These are phyloP conservation scores for Tachysurus vachellii DNA, from an alignment of 2,113 vertebrate species.

Conservation along the genomic window DNA sequence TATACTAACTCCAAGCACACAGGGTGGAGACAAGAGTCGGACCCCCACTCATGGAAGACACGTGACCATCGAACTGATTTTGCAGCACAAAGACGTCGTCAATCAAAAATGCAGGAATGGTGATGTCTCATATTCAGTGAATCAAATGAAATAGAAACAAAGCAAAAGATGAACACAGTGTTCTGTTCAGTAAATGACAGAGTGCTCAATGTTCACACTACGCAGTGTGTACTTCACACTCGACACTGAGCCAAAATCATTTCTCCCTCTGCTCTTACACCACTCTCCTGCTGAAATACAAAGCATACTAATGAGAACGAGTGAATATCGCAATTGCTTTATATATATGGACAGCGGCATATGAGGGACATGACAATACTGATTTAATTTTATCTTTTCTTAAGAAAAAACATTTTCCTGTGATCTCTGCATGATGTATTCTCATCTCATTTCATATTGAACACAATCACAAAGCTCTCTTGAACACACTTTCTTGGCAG, in stretches of 20 bases:
- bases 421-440: slow-evolving; percentile 10
- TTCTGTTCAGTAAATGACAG: neutral
- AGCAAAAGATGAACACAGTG: neutral
- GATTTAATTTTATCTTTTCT: neutral
- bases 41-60: neutral
- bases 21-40: neutral
- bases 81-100: neutral
- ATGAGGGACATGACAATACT: neutral
- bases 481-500: slow-evolving; percentile 53
- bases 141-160: neutral
- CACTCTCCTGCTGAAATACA: neutral
- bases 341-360: neutral
- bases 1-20: no score
- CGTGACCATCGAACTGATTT: neutral
- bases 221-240: slow-evolving; percentile 15
- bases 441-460: slow-evolving; percentile 15
- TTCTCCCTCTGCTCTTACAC: neutral
- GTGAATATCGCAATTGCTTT: neutral
- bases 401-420: neutral
- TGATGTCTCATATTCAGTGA: neutral
- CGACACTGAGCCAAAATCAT: neutral
- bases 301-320: neutral
- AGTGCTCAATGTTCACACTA: slow-evolving; percentile 7
- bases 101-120: neutral
- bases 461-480: slow-evolving; percentile 48